These are phyloP conservation scores for Hydrophis major DNA, from an alignment of 2,797 vertebrate species.

Conservation along the genomic window DNA sequence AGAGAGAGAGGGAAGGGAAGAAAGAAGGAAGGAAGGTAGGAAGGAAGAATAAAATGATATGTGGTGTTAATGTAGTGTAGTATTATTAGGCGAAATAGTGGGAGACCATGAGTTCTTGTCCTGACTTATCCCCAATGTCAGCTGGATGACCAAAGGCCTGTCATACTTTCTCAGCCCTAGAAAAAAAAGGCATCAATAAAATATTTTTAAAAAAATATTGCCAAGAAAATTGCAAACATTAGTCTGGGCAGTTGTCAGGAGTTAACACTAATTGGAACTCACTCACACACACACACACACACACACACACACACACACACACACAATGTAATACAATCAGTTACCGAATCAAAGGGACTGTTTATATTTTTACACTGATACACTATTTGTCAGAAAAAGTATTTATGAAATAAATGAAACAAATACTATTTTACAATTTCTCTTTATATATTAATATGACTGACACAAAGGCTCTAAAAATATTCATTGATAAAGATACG, in stretches of 20 bases:
- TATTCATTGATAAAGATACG: not conserved
- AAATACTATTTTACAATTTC: not conserved
- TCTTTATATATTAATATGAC: not conserved
- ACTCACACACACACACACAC: not conserved
- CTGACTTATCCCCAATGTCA: not conserved
- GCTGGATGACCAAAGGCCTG: not conserved
- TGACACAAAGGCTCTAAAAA: not conserved
- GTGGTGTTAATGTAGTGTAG: not conserved
- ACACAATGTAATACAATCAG: not conserved
- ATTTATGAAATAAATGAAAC: not conserved
- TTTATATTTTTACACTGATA: not conserved
- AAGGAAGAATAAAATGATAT: too few relatives aligned
- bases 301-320: not conserved
- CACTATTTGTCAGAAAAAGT: not conserved
- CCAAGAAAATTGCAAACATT: not conserved
- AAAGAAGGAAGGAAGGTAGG: too few relatives aligned
- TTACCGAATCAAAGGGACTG: not conserved
- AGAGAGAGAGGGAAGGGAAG: too few relatives aligned
- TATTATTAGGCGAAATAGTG: not conserved
- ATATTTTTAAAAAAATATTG: not conserved
- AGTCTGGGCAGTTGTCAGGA: not conserved
- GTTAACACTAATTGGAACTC: not conserved
- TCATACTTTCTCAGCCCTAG: not conserved
- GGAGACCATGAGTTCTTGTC: not conserved
- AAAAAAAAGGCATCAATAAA: not conserved